phyloP scores from a whole-genome alignment of 2,888 invertebrate species.

The Melolontha melolontha region DNA sequence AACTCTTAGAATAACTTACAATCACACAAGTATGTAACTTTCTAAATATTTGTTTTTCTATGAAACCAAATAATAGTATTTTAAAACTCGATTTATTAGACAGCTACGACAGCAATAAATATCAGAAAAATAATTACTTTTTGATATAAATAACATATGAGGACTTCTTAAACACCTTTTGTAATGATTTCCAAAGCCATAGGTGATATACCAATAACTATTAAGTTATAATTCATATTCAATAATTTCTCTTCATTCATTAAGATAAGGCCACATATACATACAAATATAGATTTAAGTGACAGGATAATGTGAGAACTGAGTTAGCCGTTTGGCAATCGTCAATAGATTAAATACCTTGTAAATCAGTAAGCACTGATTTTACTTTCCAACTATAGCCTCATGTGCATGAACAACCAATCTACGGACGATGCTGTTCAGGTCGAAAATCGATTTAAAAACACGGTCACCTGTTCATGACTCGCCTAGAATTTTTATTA shows the following conservation, averaged over 20 bases:
- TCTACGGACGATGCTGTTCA: slow-evolving; percentile 13
- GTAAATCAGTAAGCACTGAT: slow-evolving; percentile 20
- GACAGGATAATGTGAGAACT: slow-evolving; percentile 18
- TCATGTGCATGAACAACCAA: background rate
- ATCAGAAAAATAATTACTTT: background rate
- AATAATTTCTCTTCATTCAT: slow-evolving; percentile 11
- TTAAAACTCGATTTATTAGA: background rate
- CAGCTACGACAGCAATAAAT: slow-evolving; percentile 4
- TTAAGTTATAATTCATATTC: slow-evolving; percentile 21
- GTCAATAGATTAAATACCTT: slow-evolving; percentile 19
- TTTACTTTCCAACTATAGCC: background rate
- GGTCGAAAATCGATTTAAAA: slow-evolving; percentile 34
- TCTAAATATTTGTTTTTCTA: background rate
- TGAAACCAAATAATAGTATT: background rate
- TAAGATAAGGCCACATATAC: slow-evolving; percentile 1
- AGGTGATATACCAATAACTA: background rate
- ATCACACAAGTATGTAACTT: no score
- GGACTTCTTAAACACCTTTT: background rate
- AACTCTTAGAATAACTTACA: no score
- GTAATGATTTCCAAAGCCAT: background rate
- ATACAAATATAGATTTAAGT: slow-evolving; percentile 2
- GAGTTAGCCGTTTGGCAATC: slow-evolving; percentile 3
- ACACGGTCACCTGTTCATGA: slow-evolving; percentile 37
- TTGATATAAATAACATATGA: background rate
- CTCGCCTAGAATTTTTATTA: slow-evolving; percentile 28